Conservation (phyloP, 2,888 invertebrate genomes). For the Luperina testacea region DNA sequence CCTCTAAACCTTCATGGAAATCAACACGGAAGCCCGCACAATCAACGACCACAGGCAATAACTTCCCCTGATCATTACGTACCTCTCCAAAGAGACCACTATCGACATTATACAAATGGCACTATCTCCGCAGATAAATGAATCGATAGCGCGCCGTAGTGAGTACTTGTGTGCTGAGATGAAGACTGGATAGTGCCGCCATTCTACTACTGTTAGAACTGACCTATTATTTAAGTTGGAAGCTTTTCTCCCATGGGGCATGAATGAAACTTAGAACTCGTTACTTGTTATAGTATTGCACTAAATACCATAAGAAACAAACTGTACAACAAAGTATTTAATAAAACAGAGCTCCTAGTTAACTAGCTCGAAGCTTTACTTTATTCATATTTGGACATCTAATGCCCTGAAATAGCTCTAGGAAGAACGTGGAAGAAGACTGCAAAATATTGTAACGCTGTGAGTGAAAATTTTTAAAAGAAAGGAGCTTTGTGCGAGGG, state of each 20-base stretch:
- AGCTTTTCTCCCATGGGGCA: constrained; percentile 10
- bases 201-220: constrained; percentile 23
- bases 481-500: not conserved
- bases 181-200: constrained; percentile 34
- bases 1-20: constrained; percentile 20
- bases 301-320: not conserved
- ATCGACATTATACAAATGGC: constrained; percentile 54
- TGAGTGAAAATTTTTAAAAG: not conserved
- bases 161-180: constrained; percentile 12
- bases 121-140: constrained; percentile 65
- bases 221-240: constrained; percentile 20
- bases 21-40: constrained; percentile 29
- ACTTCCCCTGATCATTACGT: constrained; percentile 41
- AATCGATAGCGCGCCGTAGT: constrained; percentile 74
- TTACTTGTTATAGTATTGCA: not conserved
- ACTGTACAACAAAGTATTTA: not conserved
- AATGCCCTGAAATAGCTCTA: not conserved
- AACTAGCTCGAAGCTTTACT: not conserved
- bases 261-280: not conserved
- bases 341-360: too few species aligned
- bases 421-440: not conserved
- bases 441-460: not conserved
- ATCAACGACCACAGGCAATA: constrained; percentile 38
- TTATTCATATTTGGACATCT: not conserved
- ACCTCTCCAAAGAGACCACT: constrained; percentile 25